Percentiles rank a stretch among this genome's conserved stretches.
Evolutionary conservation across 2,113 vertebrate species (phyloP).

Genomic region (Herpetotheres cachinnans): DNA sequence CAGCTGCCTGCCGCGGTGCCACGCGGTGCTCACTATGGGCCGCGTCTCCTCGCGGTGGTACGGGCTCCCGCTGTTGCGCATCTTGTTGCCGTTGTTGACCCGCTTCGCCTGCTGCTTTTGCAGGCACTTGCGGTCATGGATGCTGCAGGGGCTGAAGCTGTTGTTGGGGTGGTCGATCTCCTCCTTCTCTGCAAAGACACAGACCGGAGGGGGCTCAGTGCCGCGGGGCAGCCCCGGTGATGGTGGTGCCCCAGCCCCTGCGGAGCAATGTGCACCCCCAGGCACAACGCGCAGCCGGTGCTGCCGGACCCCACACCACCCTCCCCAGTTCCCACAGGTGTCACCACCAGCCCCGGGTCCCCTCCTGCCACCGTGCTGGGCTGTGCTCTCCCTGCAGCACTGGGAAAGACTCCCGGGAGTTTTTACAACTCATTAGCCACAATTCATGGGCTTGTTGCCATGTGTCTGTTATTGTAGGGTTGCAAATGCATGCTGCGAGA

Average conservation of each 20-base stretch:
- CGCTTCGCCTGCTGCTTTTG: conserved; percentile 84
- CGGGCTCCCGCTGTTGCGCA: conserved; percentile 74
- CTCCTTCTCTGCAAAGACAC: conserved; percentile 76
- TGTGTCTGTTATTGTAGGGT: not conserved
- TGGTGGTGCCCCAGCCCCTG: fast-evolving
- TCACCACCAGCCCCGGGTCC: not conserved
- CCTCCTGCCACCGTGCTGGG: not conserved
- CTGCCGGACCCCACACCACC: not conserved
- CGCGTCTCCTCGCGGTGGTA: conserved; percentile 78
- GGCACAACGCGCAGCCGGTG: fast-evolving
- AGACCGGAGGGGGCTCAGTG: not conserved
- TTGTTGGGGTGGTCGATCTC: conserved; percentile 87
- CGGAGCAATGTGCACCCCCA: not conserved
- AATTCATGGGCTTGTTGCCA: not conserved
- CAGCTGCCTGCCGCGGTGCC: not conserved
- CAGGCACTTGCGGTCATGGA: conserved; percentile 87
- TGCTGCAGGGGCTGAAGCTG: conserved; percentile 88
- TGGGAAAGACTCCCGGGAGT: not conserved
- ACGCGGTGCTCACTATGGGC: conserved; percentile 70
- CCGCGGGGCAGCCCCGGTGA: fast-evolving
- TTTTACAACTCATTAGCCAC: not conserved
- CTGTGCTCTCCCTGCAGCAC: not conserved
- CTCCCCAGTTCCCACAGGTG: fast-evolving
- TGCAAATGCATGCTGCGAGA: fast-evolving
- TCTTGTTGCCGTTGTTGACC: conserved; percentile 80